Conservation (phyloP, 2,888 invertebrate species). For the Pristionchus arcanus region DNA sequence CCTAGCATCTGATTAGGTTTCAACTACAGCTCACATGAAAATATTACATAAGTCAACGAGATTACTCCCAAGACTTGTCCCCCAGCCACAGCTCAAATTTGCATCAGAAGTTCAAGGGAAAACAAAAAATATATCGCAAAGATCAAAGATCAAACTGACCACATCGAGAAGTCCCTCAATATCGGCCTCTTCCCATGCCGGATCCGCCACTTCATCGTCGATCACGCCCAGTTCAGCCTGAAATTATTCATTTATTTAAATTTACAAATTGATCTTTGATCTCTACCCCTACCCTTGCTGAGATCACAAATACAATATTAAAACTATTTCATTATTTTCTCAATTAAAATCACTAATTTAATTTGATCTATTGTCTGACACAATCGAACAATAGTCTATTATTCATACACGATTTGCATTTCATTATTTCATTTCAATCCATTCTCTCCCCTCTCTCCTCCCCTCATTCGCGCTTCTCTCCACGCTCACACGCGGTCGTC, state of each 20-base stretch:
- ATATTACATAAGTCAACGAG: no score
- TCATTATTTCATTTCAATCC: neutral
- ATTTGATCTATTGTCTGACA: neutral
- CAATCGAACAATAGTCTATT: neutral
- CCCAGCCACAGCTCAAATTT: no score
- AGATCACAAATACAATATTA: neutral
- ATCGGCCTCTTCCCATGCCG: slow-evolving; percentile 22
- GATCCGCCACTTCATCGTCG: slow-evolving; percentile 24
- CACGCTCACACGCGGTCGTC: neutral
- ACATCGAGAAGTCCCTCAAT: slow-evolving; percentile 25
- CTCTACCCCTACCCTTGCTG: neutral
- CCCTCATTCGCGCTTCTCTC: neutral
- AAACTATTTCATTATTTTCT: neutral
- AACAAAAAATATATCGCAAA: neutral
- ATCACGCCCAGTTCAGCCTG: slow-evolving; percentile 22
- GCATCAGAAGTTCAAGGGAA: neutral
- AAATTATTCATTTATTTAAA: neutral
- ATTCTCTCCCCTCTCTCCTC: neutral
- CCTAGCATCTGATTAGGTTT: neutral
- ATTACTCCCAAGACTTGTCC: no score
- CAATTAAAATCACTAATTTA: neutral
- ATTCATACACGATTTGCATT: no score
- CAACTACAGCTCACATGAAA: no score
- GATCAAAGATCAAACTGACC: slow-evolving; percentile 33
- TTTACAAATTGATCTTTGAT: neutral